These are phyloP conservation scores for Novumbra hubbsi DNA, from an alignment of 2,797 vertebrate genomes.

Conservation along the genomic window DNA sequence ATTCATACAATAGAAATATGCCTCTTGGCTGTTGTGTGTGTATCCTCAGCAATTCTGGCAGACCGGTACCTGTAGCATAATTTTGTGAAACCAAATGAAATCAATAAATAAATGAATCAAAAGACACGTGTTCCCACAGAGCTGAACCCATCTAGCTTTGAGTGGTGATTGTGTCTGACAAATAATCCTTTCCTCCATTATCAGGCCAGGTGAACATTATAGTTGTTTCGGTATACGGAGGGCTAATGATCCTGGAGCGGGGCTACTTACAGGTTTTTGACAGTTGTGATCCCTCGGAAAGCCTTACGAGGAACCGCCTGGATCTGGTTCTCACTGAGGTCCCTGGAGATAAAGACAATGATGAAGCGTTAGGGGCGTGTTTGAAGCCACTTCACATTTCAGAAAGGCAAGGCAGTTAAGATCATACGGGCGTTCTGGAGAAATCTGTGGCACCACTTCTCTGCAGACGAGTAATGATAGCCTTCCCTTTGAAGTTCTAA, in stretches of 20 bases:
- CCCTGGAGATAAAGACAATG: conserved; percentile 71
- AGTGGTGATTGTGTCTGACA: neutral
- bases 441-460: conserved; percentile 20
- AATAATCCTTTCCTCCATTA: neutral
- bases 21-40: no score
- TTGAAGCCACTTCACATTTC: conserved; percentile 45
- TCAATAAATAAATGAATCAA: neutral
- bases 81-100: neutral
- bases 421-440: conserved; percentile 36
- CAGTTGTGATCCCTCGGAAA: conserved; percentile 92
- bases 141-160: neutral
- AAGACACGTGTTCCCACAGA: conserved; percentile 3
- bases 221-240: neutral
- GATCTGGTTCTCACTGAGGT: conserved; percentile 98
- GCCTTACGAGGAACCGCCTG: conserved; percentile 95
- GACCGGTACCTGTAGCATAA: no score
- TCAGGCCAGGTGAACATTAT: neutral
- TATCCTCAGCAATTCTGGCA: no score
- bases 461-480: conserved; percentile 22
- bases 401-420: conserved; percentile 16
- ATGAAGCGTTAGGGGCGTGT: neutral
- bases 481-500: conserved; percentile 46
- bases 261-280: conserved; percentile 95
- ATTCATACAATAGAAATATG: neutral
- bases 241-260: conserved; percentile 1